Base-by-base conservation (phyloP, 2,888 invertebrate genomes). In the Acanthosoma haemorrhoidale region DNA sequence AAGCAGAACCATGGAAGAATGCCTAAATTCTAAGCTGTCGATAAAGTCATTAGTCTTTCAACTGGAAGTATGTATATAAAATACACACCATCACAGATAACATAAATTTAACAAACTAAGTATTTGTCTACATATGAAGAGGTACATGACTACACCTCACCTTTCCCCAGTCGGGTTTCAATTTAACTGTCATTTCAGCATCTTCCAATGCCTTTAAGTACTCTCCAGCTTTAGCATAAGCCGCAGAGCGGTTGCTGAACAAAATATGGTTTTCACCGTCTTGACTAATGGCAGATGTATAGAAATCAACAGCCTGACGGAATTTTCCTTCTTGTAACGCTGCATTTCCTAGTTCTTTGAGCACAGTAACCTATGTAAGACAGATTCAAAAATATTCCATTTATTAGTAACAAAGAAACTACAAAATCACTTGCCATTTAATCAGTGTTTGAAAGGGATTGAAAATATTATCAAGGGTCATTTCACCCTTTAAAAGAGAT, bases 161-260 rank as follows among this genome's bases (percentile, higher is more conserved):
- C 73, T 94, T 95, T 1, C 87, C 85, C 95, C 95, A 96, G 70
- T 87, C 87, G 8, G 92, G 88, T 79, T 94, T 93, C 15, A 94
- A 76, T 60, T 84, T 80, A 8, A 96, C 84, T 0, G 93, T 93
- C 78, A 88, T 88, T 73, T 94, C 89, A 0, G 94, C 96, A 83
- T 96, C 96, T 74, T 87, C 84, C 31, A 95, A 80, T 0, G 96
- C 92, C 72, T 87, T 84, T 2, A 81, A 79, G 77, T 88, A 94
- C 74, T 90, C 86, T 25, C 85, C 87, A 58, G 87, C 85, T 81
- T 94, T 94, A 1, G 92, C 91, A 78, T 90, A 88, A 5, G 95
- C 95, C 5, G 95, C 95, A 0, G 95, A 95, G 69, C 96, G 86
- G 81, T 96, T 96, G 76, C 94, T 95, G 78, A 84, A 95, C 25